phyloP scores from a whole-genome alignment of 2,888 invertebrate species.

The Metopia argyrocephala region DNA sequence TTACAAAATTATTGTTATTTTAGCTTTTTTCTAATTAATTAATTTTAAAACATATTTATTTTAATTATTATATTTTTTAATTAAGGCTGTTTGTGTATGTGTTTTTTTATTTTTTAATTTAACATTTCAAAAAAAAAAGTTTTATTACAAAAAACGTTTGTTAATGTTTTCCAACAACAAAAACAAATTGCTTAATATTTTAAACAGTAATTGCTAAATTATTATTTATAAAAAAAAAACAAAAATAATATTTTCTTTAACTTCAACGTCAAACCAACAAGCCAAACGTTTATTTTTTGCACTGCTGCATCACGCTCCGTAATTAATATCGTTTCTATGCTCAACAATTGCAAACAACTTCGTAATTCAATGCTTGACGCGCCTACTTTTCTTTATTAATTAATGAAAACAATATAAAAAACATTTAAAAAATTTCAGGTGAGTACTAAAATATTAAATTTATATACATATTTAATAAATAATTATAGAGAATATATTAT shows the following conservation, averaged over 20 bases:
- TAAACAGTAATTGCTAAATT: slow-evolving; percentile 63
- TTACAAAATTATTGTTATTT: slow-evolving; percentile 10
- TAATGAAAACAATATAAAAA: slow-evolving; percentile 2
- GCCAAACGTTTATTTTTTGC: slow-evolving; percentile 50
- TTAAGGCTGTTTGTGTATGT: slow-evolving; percentile 74
- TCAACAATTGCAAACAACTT: slow-evolving; percentile 30
- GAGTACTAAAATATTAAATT: no score
- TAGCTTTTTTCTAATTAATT: slow-evolving; percentile 33
- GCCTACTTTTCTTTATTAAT: slow-evolving; percentile 25
- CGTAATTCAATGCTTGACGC: slow-evolving; percentile 46
- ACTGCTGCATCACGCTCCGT: slow-evolving; percentile 44
- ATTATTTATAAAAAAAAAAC: background rate
- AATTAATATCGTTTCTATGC: slow-evolving; percentile 35
- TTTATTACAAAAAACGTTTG: no score
- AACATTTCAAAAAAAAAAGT: no score
- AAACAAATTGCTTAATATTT: slow-evolving; percentile 46
- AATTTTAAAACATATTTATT: slow-evolving; percentile 46
- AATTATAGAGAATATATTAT: no score
- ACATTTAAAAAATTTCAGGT: slow-evolving; percentile 21
- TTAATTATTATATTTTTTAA: slow-evolving; percentile 38
- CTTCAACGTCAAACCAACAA: slow-evolving; percentile 1
- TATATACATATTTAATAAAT: no score
- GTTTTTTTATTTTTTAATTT: slow-evolving; percentile 56
- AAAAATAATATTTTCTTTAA: slow-evolving; percentile 9
- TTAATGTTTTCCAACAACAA: no score